Percentiles rank a stretch among this genome's conserved stretches.
Conservation (phyloP, 2,888 invertebrate genomes). For the Nomada ferruginata region DNA sequence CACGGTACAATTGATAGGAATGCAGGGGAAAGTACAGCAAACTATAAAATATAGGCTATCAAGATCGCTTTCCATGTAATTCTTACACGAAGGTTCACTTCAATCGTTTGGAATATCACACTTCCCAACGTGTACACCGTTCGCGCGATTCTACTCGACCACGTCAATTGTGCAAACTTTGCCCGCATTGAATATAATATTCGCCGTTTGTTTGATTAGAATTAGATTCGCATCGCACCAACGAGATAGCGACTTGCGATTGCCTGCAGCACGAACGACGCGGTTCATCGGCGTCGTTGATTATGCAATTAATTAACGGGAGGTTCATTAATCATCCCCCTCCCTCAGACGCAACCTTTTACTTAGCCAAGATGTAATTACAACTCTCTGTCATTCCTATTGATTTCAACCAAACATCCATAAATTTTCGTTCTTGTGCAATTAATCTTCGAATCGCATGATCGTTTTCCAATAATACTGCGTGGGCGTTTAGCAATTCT, state of each 20-base stretch:
- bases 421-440: conserved; percentile 17
- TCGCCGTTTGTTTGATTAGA: not conserved
- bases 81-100: conserved; percentile 23
- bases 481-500: not conserved
- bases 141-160: conserved; percentile 1
- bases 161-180: too few species aligned
- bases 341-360: not conserved
- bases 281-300: conserved; percentile 24
- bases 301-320: conserved; percentile 32
- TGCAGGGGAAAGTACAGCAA: conserved; percentile 41
- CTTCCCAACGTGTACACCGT: conserved; percentile 14
- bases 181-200: too few species aligned
- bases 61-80: conserved; percentile 36
- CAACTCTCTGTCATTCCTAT: not conserved
- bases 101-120: conserved; percentile 29
- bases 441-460: conserved; percentile 11
- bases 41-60: conserved; percentile 5
- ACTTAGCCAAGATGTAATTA: conserved; percentile 11
- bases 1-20: conserved; percentile 28
- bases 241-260: not conserved
- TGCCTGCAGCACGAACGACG: conserved; percentile 1
- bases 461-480: conserved; percentile 13
- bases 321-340: conserved; percentile 20
- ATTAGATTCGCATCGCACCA: not conserved
- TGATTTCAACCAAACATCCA: conserved; percentile 12